Base-by-base conservation (phyloP, 1,140 invertebrate species). In the Heliconius congener region DNA sequence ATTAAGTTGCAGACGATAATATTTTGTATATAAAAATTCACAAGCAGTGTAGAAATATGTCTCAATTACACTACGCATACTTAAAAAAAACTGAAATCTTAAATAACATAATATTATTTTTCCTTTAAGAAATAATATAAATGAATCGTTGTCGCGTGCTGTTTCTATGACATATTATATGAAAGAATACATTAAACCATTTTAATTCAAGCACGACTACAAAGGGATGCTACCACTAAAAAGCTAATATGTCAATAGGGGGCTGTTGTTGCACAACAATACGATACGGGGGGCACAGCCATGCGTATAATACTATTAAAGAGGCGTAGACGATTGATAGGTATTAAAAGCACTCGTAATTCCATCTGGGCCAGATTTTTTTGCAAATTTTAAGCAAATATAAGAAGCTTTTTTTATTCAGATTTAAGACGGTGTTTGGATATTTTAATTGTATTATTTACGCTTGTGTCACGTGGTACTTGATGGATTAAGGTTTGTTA, bases 201-300 rank as follows among this genome's bases (percentile, higher is more conserved):
- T 66, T 27, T 77, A 74, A 81, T 77, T 55, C 75, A 85, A 81
- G 83, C 73, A 83, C 52, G 81, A 79, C 66, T 73, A 91, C 89
- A 92, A 90, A 84, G 72, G 79, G 73, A 77, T 83, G 78, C 75
- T 80, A 74, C 82, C 86, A 89, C 82, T 93, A 91, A 93, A 90
- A 92, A 87, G 88, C 87, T 90, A 89, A 90, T 88, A 89, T 90
- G 88, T 91, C 91, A 90, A 91, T 91, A 84, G 85, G 86, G 87
- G 85, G 82, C 83, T 73, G 79, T 83, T 90, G 86, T 94, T 94
- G 91, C 83, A 76, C 87, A 92, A 94, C 91, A 93, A 92, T 90
- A 71, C 76, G 74, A 85, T 91, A 87, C 80, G 86, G 74, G 77
- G 84, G 71, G 84, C 86, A 87, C 78, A 88, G 86, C 88, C 89